These are phyloP conservation scores for Sipha flava DNA, from an alignment of 1,140 invertebrate genomes.

Conservation along the genomic window DNA sequence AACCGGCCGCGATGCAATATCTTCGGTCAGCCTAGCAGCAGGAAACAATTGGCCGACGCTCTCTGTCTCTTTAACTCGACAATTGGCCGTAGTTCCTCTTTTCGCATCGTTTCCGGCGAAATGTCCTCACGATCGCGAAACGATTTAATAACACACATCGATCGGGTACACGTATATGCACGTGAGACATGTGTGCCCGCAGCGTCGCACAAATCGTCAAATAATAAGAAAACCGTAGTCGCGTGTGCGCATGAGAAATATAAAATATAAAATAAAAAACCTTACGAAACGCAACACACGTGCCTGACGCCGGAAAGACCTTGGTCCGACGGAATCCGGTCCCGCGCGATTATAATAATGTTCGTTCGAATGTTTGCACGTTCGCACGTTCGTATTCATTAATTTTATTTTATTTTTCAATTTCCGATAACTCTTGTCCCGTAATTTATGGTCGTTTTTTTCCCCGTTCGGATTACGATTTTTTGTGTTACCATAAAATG, in stretches of 20 bases:
- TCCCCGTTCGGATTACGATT: too few species aligned
- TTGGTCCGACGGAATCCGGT: background rate
- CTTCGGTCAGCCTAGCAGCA: background rate
- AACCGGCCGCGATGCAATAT: slow-evolving; percentile 20
- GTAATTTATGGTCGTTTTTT: too few species aligned
- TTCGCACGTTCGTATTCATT: background rate
- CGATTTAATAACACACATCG: background rate
- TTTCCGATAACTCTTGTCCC: background rate
- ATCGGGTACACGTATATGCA: too few species aligned
- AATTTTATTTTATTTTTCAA: background rate
- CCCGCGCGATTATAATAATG: background rate
- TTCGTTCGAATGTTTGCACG: background rate
- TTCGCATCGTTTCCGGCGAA: background rate
- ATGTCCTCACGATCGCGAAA: background rate
- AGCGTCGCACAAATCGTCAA: too few species aligned
- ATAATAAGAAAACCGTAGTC: too few species aligned
- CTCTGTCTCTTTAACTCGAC: slow-evolving; percentile 12
- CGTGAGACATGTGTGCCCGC: too few species aligned
- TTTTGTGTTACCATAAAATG: too few species aligned
- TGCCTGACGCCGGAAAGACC: background rate
- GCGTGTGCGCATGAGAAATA: background rate
- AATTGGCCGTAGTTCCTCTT: slow-evolving; percentile 27
- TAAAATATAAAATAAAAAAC: background rate
- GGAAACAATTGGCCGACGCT: slow-evolving; percentile 19
- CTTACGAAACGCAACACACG: background rate